Evolutionary conservation across 2,888 invertebrate genomes (phyloP).

Genomic region (Calliopum simillimum): DNA sequence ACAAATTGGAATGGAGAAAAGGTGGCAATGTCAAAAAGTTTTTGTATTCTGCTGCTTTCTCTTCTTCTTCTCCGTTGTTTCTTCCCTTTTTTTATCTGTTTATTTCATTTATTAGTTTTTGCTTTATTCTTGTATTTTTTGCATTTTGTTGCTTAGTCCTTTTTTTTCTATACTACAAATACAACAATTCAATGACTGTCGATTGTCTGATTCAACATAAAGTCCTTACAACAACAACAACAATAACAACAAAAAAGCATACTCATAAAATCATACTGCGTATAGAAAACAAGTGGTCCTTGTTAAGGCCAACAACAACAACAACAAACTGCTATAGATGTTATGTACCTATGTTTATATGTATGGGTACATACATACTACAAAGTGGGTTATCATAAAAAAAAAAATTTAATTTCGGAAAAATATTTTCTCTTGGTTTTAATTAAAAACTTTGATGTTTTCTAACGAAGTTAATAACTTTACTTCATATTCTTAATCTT

Average conservation of each 20-base stretch:
- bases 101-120: not conserved
- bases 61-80: not conserved
- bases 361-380: not conserved
- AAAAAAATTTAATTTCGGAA: too few relatives aligned
- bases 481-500: too few relatives aligned
- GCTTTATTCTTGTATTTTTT: not conserved
- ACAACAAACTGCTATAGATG: too few relatives aligned
- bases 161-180: not conserved
- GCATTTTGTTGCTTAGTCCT: too few relatives aligned
- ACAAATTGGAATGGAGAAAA: too few relatives aligned
- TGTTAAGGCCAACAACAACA: not conserved
- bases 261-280: slow-evolving; percentile 8
- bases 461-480: too few relatives aligned
- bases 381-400: too few relatives aligned
- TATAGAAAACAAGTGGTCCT: slow-evolving; percentile 9
- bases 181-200: slow-evolving; percentile 4
- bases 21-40: too few relatives aligned
- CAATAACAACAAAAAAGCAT: slow-evolving; percentile 11
- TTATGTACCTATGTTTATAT: not conserved
- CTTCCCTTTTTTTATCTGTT: not conserved
- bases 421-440: too few relatives aligned
- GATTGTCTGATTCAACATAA: slow-evolving; percentile 11
- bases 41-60: not conserved
- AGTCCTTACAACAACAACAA: slow-evolving; percentile 9
- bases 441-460: too few relatives aligned